Conservation (phyloP, 2,797 vertebrate genomes). For the Telmatherina bonti region DNA sequence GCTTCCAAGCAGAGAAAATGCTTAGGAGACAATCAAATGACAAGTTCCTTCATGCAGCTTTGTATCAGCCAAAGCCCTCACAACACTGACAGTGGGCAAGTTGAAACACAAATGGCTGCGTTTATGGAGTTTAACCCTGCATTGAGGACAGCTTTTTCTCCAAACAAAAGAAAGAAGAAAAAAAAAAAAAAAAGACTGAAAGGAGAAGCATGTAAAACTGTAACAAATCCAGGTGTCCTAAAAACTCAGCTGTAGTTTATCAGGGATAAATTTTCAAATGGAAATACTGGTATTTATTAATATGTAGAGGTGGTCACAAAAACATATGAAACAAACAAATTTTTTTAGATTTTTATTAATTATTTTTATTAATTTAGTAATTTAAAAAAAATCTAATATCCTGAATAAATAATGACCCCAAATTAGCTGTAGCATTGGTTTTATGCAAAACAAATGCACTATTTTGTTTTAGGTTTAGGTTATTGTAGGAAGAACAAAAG, state of each 20-base stretch:
- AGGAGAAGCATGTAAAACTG: constrained; percentile 4
- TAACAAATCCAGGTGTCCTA: not conserved
- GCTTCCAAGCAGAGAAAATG: constrained; percentile 15
- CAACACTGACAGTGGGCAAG: constrained; percentile 47
- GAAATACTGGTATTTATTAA: not conserved
- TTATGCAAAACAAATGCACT: not conserved
- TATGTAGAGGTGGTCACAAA: not conserved
- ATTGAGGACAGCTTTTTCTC: constrained; percentile 24
- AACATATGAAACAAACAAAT: too few species aligned
- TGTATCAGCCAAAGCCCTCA: constrained; percentile 21
- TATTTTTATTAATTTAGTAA: too few species aligned
- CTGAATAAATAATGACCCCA: not conserved
- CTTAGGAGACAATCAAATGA: constrained; percentile 31
- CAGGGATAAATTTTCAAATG: not conserved
- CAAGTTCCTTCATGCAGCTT: constrained; percentile 35
- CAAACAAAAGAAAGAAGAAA: not conserved
- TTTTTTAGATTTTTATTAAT: too few species aligned
- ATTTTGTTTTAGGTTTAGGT: not conserved
- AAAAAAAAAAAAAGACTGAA: constrained; percentile 19
- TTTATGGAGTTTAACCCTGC: constrained; percentile 41
- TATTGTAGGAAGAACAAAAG: too few species aligned
- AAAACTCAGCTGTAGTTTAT: constrained; percentile 1
- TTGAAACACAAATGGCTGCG: constrained; percentile 55
- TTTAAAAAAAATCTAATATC: constrained; percentile 2
- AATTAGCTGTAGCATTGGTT: not conserved